A percentile compares a stretch with the other conserved stretches of the same genome.
These are phyloP conservation scores for Spodoptera frugiperda DNA, from an alignment of 1,140 invertebrate species.

Conservation along the genomic window DNA sequence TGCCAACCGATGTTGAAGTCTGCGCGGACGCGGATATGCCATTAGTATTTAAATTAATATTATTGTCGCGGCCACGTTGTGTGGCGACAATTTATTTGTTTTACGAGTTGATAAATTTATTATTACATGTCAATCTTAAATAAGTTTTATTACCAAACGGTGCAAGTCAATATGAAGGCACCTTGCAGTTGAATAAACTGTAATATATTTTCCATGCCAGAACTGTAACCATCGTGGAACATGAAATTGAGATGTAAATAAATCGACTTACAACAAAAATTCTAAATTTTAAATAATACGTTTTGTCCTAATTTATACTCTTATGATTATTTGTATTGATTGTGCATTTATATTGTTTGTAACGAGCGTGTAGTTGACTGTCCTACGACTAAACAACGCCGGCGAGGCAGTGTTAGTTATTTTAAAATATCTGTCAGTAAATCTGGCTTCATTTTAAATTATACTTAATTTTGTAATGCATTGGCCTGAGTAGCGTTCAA, in stretches of 20 bases:
- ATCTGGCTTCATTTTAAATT: neutral
- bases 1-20: slow-evolving; percentile 47
- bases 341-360: slow-evolving; percentile 27
- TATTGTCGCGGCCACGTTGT: neutral
- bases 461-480: neutral
- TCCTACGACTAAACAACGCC: neutral
- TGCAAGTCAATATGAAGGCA: neutral
- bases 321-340: slow-evolving; percentile 22
- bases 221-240: neutral
- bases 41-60: slow-evolving; percentile 46
- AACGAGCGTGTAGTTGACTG: slow-evolving; percentile 8
- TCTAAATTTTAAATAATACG: slow-evolving; percentile 3
- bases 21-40: slow-evolving; percentile 14
- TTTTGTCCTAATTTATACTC: slow-evolving; percentile 27
- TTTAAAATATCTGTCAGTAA: neutral
- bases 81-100: slow-evolving; percentile 22
- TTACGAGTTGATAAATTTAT: slow-evolving; percentile 30
- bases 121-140: slow-evolving; percentile 3
- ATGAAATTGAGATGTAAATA: slow-evolving; percentile 2
- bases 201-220: no score
- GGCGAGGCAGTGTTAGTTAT: neutral
- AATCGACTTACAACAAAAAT: slow-evolving; percentile 10
- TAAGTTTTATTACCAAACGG: slow-evolving; percentile 5
- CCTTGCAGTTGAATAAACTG: neutral
- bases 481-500: slow-evolving; percentile 1